These are phyloP conservation scores for Sinocyclocheilus maitianheensis DNA, from an alignment of 2,113 vertebrate genomes.

Conservation along the genomic window DNA sequence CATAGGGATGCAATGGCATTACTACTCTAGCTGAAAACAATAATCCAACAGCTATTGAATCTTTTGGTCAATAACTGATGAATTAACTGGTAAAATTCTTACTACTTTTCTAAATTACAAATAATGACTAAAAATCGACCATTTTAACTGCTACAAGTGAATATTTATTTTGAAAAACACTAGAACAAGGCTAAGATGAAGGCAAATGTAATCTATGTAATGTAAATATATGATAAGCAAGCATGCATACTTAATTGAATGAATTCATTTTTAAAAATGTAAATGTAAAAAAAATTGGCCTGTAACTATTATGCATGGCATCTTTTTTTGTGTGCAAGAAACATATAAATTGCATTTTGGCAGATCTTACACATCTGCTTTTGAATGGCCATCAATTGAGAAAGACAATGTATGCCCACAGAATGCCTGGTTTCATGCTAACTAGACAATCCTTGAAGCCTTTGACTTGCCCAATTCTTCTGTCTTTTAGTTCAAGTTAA, in stretches of 20 bases:
- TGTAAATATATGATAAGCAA: neutral
- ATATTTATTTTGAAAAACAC: neutral
- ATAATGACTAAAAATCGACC: neutral
- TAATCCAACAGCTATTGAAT: neutral
- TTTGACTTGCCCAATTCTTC: too few relatives aligned
- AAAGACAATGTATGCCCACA: neutral
- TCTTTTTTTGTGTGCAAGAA: neutral
- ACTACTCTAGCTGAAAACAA: neutral
- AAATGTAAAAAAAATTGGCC: too few relatives aligned
- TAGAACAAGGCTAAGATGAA: neutral
- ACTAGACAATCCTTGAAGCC: neutral
- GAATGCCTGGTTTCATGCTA: neutral
- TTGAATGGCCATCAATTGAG: neutral
- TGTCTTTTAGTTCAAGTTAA: neutral
- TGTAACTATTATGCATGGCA: too few relatives aligned
- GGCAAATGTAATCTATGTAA: neutral
- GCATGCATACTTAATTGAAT: neutral
- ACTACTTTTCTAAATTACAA: neutral
- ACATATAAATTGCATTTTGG: neutral
- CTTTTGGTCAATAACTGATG: neutral
- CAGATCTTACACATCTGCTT: neutral
- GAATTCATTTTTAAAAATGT: too few relatives aligned
- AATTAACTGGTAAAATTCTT: neutral
- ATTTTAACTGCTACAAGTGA: neutral
- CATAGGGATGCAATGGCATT: neutral